A percentile compares a stretch with the other conserved stretches of the same genome.
Conservation (phyloP, 2,888 invertebrate species). For the Napeogenes sylphis region DNA sequence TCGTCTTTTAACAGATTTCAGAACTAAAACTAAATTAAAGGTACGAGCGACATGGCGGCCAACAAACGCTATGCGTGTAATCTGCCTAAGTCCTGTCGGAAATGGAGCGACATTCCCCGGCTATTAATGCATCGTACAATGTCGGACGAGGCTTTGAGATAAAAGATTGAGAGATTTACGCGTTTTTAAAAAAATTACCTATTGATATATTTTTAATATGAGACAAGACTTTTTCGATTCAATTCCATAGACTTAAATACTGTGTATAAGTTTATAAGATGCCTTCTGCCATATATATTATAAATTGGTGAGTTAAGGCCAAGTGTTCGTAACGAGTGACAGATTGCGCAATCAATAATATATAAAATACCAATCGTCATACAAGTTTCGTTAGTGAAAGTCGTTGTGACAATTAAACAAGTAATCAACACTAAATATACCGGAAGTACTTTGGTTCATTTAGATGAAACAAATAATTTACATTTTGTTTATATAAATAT, state of each 20-base stretch:
- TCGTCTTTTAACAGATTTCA: neutral
- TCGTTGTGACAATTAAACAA: conserved; percentile 27
- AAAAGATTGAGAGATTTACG: neutral
- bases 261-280: too few relatives aligned
- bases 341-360: conserved; percentile 14
- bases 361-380: conserved; percentile 9
- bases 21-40: neutral
- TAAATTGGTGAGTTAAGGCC: neutral
- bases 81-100: conserved; percentile 32
- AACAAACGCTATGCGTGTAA: conserved; percentile 11
- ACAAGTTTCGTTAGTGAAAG: conserved; percentile 32
- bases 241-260: too few relatives aligned
- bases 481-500: too few relatives aligned
- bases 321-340: conserved; percentile 3
- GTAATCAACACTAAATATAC: conserved; percentile 5
- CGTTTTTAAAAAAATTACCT: neutral
- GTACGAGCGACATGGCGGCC: neutral
- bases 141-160: conserved; percentile 9
- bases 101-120: conserved; percentile 53
- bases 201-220: neutral
- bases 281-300: too few relatives aligned
- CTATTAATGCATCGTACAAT: conserved; percentile 32
- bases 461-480: too few relatives aligned
- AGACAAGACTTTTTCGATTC: too few relatives aligned
- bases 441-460: too few relatives aligned